phyloP scores from a whole-genome alignment of 2,888 invertebrate species.

The Brassicogethes aeneus region DNA sequence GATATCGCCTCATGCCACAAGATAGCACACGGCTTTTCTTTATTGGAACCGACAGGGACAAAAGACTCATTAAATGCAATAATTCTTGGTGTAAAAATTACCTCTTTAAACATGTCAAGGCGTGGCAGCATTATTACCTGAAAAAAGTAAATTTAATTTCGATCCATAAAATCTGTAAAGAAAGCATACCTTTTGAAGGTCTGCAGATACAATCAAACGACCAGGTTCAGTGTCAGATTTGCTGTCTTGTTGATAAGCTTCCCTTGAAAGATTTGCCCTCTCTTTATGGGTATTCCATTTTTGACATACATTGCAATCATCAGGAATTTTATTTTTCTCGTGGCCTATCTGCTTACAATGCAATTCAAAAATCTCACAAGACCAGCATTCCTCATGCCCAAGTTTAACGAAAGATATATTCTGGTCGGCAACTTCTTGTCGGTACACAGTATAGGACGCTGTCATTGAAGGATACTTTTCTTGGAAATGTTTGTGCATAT shows the following conservation, averaged over 20 bases:
- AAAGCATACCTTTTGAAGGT: constrained; percentile 7
- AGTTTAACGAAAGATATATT: no score
- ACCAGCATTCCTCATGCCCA: no score
- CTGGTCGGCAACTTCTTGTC: no score
- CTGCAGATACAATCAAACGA: constrained; percentile 3
- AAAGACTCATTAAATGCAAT: constrained; percentile 10
- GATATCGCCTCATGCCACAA: constrained; percentile 10
- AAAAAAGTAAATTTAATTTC: constrained; percentile 3
- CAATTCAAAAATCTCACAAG: no score
- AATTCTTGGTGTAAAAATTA: constrained; percentile 12
- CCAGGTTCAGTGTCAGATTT: neutral
- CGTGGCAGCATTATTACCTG: constrained; percentile 11
- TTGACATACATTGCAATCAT: no score
- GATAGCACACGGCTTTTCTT: constrained; percentile 6
- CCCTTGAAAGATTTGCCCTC: neutral
- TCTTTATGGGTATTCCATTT: no score
- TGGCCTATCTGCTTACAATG: no score
- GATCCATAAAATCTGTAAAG: constrained; percentile 1
- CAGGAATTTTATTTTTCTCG: no score
- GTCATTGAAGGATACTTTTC: constrained; percentile 13
- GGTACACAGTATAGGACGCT: constrained; percentile 18
- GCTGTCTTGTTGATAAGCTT: neutral
- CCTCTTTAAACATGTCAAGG: constrained; percentile 10
- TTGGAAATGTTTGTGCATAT: constrained; percentile 17
- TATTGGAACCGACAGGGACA: constrained; percentile 7